Percentiles rank a stretch among this genome's conserved stretches.
Conservation (phyloP, 2,797 vertebrate genomes). For the Hyperoplus lanceolatus region DNA sequence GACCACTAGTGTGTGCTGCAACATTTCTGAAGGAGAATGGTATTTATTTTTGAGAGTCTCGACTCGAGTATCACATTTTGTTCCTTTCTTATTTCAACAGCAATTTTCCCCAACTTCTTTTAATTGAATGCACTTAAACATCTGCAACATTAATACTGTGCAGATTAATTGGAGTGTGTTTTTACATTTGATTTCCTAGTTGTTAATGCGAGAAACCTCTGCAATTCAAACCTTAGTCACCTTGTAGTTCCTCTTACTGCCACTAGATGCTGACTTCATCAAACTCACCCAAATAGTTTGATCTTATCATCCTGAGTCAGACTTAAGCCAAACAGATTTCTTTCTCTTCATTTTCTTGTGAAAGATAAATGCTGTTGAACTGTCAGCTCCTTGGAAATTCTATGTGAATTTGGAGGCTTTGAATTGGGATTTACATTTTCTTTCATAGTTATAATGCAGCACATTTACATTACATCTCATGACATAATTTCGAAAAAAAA, state of each 20-base stretch:
- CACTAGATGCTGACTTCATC: neutral
- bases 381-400: neutral
- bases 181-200: neutral
- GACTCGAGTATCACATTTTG: conserved; percentile 11
- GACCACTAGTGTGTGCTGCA: conserved; percentile 61
- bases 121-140: neutral
- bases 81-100: neutral
- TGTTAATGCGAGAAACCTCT: neutral
- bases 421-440: neutral
- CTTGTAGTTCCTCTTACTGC: neutral
- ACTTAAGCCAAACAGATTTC: neutral
- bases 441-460: neutral
- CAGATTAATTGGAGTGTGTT: neutral
- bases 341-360: neutral
- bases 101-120: neutral
- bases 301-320: neutral
- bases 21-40: conserved; percentile 2
- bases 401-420: neutral
- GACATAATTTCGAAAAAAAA: too few relatives aligned
- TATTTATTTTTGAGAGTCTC: neutral
- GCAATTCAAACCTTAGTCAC: neutral
- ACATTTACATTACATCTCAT: neutral
- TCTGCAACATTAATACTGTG: neutral
- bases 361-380: neutral
- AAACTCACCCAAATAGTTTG: neutral